Evolutionary conservation across 37 sponge, comb jelly and placozoan genomes (phyloP).

Genomic region (Ianthella basta): DNA sequence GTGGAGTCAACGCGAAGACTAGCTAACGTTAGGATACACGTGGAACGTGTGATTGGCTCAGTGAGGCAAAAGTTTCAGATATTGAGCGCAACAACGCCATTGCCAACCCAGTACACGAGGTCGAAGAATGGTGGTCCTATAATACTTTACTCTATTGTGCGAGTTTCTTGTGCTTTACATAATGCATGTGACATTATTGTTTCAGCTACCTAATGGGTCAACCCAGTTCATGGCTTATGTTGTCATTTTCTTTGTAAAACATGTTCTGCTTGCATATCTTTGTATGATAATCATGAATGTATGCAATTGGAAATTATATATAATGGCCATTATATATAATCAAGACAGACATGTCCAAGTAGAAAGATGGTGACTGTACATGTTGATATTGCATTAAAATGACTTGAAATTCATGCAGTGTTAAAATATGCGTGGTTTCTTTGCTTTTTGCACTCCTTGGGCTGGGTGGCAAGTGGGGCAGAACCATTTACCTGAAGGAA

Average conservation of each 20-base stretch:
- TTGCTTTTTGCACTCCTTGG: background rate
- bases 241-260: too few relatives aligned
- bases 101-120: slow-evolving; percentile 35
- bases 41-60: slow-evolving; percentile 64
- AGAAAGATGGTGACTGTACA: background rate
- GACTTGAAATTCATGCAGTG: too few relatives aligned
- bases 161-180: slow-evolving; percentile 49
- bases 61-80: slow-evolving; percentile 45
- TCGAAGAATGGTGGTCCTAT: background rate
- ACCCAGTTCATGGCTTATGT: too few relatives aligned
- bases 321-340: background rate
- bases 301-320: too few relatives aligned
- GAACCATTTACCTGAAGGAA: background rate
- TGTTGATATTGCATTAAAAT: background rate
- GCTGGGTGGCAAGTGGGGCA: background rate
- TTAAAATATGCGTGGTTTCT: too few relatives aligned
- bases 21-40: slow-evolving; percentile 51
- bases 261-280: too few relatives aligned
- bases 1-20: slow-evolving; percentile 53
- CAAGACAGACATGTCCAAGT: background rate
- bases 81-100: slow-evolving; percentile 28
- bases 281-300: too few relatives aligned
- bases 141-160: slow-evolving; percentile 24
- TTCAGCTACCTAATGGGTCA: slow-evolving; percentile 8
- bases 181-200: slow-evolving; percentile 47